phyloP scores from a whole-genome alignment of 2,113 vertebrate genomes.

The Crotalus horridus region DNA sequence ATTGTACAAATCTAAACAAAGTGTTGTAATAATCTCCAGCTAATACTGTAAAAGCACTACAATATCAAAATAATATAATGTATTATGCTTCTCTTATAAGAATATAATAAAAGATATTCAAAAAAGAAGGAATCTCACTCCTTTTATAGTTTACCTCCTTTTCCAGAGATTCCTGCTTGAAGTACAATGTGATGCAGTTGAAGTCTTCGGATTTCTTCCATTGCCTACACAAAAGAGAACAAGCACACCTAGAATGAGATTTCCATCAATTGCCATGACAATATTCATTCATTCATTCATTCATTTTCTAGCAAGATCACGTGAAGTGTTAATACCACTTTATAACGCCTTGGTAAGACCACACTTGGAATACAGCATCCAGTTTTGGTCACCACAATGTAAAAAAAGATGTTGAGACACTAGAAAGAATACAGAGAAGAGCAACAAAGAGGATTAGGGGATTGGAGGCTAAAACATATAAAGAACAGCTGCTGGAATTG shows the following conservation, averaged over 20 bases:
- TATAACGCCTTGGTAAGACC: too few relatives aligned
- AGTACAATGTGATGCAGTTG: slow-evolving; percentile 66
- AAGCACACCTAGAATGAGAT: too few relatives aligned
- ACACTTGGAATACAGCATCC: too few relatives aligned
- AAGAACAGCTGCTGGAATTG: too few relatives aligned
- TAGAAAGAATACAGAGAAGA: too few relatives aligned
- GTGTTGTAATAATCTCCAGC: neutral
- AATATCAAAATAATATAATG: neutral
- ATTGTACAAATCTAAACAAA: neutral
- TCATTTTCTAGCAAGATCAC: too few relatives aligned
- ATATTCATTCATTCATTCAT: neutral
- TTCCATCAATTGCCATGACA: neutral
- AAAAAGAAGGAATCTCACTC: neutral
- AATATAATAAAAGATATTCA: neutral
- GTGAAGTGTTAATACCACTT: too few relatives aligned
- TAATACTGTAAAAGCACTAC: neutral
- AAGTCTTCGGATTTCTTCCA: slow-evolving; percentile 70
- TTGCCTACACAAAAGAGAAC: slow-evolving; percentile 48
- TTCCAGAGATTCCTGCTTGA: slow-evolving; percentile 64
- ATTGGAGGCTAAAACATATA: too few relatives aligned
- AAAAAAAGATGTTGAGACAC: too few relatives aligned
- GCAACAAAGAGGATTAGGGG: too few relatives aligned
- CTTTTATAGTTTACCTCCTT: slow-evolving; percentile 57
- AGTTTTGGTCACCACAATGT: too few relatives aligned
- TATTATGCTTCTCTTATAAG: neutral